Evolutionary conservation across 2,888 invertebrate species (phyloP).

Genomic region (Amiota mariae): DNA sequence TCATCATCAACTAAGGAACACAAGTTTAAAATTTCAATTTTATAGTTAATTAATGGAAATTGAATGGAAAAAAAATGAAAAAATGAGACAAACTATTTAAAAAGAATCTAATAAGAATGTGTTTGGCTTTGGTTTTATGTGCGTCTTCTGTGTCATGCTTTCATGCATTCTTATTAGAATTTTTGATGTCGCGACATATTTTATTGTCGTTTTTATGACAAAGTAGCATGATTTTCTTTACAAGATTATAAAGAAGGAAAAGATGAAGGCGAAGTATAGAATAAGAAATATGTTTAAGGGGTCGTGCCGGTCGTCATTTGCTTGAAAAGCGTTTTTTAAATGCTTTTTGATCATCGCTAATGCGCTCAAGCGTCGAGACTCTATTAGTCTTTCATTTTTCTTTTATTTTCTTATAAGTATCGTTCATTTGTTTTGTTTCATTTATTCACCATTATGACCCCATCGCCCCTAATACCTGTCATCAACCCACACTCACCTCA

Average conservation of each 20-base stretch:
- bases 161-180: no score
- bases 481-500: constrained; percentile 50
- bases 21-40: no score
- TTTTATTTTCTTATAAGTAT: constrained; percentile 35
- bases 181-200: constrained; percentile 41
- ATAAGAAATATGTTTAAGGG: not conserved
- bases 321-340: not conserved
- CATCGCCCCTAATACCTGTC: constrained; percentile 38
- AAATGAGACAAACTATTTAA: no score
- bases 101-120: no score
- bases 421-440: constrained; percentile 36
- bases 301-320: not conserved
- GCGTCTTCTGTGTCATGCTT: no score
- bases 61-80: no score
- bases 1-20: not conserved
- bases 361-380: constrained; percentile 5
- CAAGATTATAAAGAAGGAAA: no score
- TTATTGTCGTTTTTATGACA: constrained; percentile 54
- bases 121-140: no score
- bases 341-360: constrained; percentile 26
- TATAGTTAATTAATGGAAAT: no score
- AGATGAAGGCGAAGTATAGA: not conserved
- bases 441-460: constrained; percentile 21
- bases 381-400: constrained; percentile 43
- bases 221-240: not conserved